Percentiles rank a stretch among this genome's conserved stretches.
Conservation (phyloP, 2,888 invertebrate genomes). For the Protonemura montana region DNA sequence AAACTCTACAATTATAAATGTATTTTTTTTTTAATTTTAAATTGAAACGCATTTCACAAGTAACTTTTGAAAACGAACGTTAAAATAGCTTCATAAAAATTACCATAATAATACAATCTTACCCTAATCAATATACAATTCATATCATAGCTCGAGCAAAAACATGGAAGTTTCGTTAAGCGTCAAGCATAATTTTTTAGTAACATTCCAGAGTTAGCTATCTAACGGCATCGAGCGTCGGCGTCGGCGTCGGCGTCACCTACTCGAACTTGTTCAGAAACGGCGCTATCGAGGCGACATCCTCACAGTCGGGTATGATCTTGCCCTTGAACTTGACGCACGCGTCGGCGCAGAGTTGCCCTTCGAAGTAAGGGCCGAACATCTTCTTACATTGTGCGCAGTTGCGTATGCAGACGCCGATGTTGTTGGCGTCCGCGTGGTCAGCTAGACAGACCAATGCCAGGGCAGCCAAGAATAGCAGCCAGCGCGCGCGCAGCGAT, state of each 20-base stretch:
- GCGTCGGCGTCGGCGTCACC: constrained; percentile 7
- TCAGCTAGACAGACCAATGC: constrained; percentile 3
- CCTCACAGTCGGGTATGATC: constrained; percentile 85
- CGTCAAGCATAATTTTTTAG: too few species aligned
- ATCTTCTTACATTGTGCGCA: constrained; percentile 91
- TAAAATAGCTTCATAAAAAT: too few species aligned
- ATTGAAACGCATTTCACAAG: too few species aligned
- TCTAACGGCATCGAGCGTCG: too few species aligned
- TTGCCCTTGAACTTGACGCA: constrained; percentile 85
- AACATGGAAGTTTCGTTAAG: too few species aligned
- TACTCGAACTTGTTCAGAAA: constrained; percentile 73
- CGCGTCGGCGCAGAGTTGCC: constrained; percentile 83
- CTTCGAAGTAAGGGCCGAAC: constrained; percentile 86
- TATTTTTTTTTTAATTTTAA: too few species aligned
- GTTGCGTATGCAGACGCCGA: constrained; percentile 80
- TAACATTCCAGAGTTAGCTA: too few species aligned
- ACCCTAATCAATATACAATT: too few species aligned
- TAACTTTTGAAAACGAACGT: too few species aligned
- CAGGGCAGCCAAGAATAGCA: neutral
- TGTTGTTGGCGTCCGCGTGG: constrained; percentile 33
- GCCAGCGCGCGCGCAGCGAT: constrained; percentile 1
- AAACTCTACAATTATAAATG: too few species aligned
- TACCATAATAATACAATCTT: too few species aligned
- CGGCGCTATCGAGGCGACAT: constrained; percentile 79
- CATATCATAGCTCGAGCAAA: too few species aligned